These are phyloP conservation scores for Poeciliopsis retropinna DNA, from an alignment of 2,113 vertebrate genomes.

Conservation along the genomic window DNA sequence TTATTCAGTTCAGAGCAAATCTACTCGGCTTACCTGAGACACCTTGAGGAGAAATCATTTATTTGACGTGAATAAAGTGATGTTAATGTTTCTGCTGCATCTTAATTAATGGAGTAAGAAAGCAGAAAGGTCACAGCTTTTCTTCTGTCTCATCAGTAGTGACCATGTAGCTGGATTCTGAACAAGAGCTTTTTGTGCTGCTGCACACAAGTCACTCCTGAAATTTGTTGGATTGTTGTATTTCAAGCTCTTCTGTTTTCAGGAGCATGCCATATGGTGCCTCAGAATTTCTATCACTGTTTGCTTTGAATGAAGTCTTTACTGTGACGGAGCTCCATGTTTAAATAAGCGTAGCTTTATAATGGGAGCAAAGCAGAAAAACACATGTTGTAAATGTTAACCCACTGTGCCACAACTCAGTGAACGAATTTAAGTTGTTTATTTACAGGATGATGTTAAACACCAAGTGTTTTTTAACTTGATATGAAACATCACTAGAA, in stretches of 20 bases:
- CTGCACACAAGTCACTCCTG: conserved; percentile 25
- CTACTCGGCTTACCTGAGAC: not conserved
- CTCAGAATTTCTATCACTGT: not conserved
- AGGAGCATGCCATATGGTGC: not conserved
- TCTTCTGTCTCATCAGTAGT: not conserved
- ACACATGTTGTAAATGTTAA: not conserved
- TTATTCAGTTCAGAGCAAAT: too few relatives aligned
- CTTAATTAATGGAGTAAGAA: not conserved
- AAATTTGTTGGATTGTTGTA: not conserved
- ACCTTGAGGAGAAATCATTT: not conserved
- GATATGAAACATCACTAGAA: not conserved
- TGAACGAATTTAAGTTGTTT: not conserved
- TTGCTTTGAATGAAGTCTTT: not conserved
- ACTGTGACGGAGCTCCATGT: not conserved
- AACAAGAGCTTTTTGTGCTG: conserved; percentile 15
- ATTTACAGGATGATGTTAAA: not conserved
- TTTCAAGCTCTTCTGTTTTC: not conserved
- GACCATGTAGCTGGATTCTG: conserved; percentile 4
- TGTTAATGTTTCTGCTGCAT: not conserved
- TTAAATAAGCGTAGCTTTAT: not conserved
- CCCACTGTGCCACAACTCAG: not conserved
- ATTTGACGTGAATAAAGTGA: not conserved
- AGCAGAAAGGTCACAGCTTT: not conserved
- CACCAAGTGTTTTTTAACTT: not conserved
- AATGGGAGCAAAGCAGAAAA: not conserved